Conservation (phyloP, 2,113 vertebrate genomes). For the Crotophaga sulcirostris region DNA sequence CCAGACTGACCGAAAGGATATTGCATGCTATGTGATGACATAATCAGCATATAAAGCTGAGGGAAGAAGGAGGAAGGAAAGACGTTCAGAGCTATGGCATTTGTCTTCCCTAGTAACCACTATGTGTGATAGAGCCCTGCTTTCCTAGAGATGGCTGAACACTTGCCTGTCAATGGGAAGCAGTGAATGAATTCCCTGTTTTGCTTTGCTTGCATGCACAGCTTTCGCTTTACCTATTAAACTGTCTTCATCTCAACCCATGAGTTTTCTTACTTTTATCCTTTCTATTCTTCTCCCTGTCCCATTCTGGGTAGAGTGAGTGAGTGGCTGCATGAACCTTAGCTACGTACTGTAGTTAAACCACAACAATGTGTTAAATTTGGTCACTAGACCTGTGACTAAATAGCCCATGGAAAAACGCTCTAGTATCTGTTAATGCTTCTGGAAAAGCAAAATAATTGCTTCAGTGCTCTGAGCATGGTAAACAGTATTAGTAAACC, state of each 20-base stretch:
- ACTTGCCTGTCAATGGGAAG: rapidly evolving
- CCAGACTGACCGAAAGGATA: not conserved
- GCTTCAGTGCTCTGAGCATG: not conserved
- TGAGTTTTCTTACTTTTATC: not conserved
- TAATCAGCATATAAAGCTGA: not conserved
- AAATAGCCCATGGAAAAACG: not conserved
- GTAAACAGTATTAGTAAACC: not conserved
- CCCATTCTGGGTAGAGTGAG: not conserved
- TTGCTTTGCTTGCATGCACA: not conserved
- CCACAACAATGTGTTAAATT: not conserved
- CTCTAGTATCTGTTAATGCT: not conserved
- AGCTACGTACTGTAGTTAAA: not conserved
- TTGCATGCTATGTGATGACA: rapidly evolving
- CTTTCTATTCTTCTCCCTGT: not conserved
- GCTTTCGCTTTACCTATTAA: not conserved
- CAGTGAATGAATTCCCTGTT: not conserved
- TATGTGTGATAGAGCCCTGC: rapidly evolving
- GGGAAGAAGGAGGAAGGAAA: not conserved
- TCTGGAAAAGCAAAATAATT: not conserved
- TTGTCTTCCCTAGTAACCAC: no score
- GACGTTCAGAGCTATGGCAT: rapidly evolving
- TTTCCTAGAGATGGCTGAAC: not conserved
- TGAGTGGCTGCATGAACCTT: rapidly evolving
- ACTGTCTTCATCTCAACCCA: not conserved
- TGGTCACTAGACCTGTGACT: not conserved